Evolutionary conservation across 2,888 invertebrate species (phyloP), one percentile per base, ranked within the genome.

Genomic region (Lutraria lutraria): DNA sequence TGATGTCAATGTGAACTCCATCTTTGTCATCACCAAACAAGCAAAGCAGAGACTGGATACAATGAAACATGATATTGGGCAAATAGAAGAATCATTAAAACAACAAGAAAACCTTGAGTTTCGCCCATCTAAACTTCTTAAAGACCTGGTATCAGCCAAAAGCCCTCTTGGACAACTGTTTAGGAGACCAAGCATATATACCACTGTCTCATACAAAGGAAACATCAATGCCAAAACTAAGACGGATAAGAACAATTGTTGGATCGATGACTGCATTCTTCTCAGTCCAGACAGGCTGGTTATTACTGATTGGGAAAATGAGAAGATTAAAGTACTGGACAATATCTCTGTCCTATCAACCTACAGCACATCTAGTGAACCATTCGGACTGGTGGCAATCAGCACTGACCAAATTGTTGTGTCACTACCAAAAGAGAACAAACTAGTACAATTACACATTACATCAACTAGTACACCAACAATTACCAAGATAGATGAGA

Each of bases 1-100:
- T 8, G 21, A 60, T 72, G 72, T 72, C 15, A 60, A 60, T 29
- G 82, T 19, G 3, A 82, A 60, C 31, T 31, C 19, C 6, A 25
- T 60, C 13, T 82, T 82, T 60, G 31, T 82, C 3, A 29, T 34
- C 8, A 56, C 82, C 16, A 82, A 82, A 60, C 82, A 82, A 31
- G 34, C 56, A 13, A 82, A 82, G 56, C 31, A 16, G 15, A 60
- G 60, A 34, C 15, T 60, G 16, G 34, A 16, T 31, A 19, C 56
- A 60, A 60, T 82, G 29, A 60, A 82, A 21, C 19, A 25, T 15
- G 29, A 31, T 15, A 29, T 56, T 29, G 12, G 12, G 12, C 29
- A 56, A 60, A 82, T 31, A 15, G n/a, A 72, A 72, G 29, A 13
- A 31, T 15, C 31, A 21, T 15, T 52, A 19, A 52, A 53, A 52